Conservation (phyloP, 2,113 vertebrate genomes). For the Cricetomys ansorgei region DNA sequence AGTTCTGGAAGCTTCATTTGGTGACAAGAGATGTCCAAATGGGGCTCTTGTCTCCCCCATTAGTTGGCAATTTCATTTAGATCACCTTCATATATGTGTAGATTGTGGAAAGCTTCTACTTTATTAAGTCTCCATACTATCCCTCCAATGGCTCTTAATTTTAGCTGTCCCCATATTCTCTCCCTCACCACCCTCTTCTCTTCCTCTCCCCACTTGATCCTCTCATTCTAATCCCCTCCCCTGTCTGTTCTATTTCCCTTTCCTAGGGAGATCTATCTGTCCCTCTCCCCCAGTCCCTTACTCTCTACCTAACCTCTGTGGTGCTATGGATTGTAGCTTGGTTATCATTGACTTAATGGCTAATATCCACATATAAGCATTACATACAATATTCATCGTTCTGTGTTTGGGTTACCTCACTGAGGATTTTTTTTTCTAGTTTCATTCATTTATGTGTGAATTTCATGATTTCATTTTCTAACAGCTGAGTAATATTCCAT, state of each 20-base stretch:
- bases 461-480: background rate
- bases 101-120: background rate
- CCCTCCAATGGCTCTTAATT: background rate
- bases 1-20: background rate
- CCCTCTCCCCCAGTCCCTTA: background rate
- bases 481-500: background rate
- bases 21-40: background rate
- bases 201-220: background rate
- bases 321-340: background rate
- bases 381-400: background rate
- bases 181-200: background rate
- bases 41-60: background rate
- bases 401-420: background rate
- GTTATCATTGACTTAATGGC: background rate
- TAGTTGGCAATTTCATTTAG: background rate
- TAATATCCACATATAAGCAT: background rate
- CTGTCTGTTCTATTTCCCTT: background rate
- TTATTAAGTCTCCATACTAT: background rate
- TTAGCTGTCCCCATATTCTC: background rate
- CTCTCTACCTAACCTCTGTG: background rate
- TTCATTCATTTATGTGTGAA: background rate
- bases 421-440: background rate
- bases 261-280: background rate
- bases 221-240: background rate
- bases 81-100: background rate